A percentile compares a stretch with the other conserved stretches of the same genome.
Evolutionary conservation across 2,888 invertebrate species (phyloP).

Genomic region (Drosophila greeni): DNA sequence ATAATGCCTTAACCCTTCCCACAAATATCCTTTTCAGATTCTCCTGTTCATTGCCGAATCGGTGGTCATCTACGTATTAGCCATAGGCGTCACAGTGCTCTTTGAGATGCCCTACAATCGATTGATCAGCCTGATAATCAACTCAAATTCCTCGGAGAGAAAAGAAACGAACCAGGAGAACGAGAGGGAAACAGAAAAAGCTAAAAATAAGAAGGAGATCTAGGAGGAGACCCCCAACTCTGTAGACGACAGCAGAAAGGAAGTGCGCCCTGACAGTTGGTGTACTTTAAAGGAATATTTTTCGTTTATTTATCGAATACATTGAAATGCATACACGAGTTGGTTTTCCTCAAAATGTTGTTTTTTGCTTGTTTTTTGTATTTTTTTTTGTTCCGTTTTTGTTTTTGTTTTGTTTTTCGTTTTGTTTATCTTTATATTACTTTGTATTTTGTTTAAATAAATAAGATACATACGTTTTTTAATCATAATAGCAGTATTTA

Average conservation of each 20-base stretch:
- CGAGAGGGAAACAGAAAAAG: background rate
- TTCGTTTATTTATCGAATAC: constrained; percentile 77
- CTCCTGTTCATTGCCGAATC: constrained; percentile 18
- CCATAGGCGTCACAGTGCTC: constrained; percentile 40
- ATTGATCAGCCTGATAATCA: constrained; percentile 19
- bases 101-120: constrained; percentile 47
- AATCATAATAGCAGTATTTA: constrained; percentile 76
- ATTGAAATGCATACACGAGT: constrained; percentile 77
- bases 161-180: background rate
- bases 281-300: constrained; percentile 72
- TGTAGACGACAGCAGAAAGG: background rate
- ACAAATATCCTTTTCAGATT: constrained; percentile 13
- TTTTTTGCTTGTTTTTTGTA: constrained; percentile 51
- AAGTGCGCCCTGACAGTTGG: constrained; percentile 15
- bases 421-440: constrained; percentile 68
- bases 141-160: background rate
- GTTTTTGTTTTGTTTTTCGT: constrained; percentile 45
- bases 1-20: background rate
- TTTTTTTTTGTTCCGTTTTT: constrained; percentile 44
- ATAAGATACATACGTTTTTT: constrained; percentile 76
- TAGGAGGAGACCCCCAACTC: background rate
- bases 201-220: background rate
- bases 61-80: constrained; percentile 13
- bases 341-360: constrained; percentile 59
- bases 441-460: constrained; percentile 75